Percentiles rank a stretch among this genome's conserved stretches.
Evolutionary conservation across 2,113 vertebrate genomes (phyloP).

Genomic region (Hypomesus transpacificus): DNA sequence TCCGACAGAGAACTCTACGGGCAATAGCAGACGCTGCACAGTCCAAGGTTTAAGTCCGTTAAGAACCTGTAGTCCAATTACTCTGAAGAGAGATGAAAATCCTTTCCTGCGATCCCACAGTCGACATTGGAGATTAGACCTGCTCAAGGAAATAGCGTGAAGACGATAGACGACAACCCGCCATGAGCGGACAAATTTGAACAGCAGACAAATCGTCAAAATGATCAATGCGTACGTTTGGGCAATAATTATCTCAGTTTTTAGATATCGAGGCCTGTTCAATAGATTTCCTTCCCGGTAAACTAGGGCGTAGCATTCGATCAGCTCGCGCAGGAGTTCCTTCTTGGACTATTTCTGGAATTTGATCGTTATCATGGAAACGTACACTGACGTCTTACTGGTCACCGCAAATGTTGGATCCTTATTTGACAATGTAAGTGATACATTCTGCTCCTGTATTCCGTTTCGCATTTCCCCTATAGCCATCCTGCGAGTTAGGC

Average conservation of each 20-base stretch:
- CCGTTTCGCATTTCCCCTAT: too few relatives aligned
- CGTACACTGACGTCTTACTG: slow-evolving; percentile 66
- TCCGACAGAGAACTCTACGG: slow-evolving; percentile 10
- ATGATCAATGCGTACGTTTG: slow-evolving; percentile 26
- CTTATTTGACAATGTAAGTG: slow-evolving; percentile 78
- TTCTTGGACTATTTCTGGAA: slow-evolving; percentile 36
- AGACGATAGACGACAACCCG: slow-evolving; percentile 28
- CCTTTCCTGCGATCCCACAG: slow-evolving; percentile 4
- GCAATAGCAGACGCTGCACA: slow-evolving; percentile 33
- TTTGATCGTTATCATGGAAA: slow-evolving; percentile 64
- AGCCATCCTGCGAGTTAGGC: too few relatives aligned
- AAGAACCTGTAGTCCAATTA: slow-evolving; percentile 62
- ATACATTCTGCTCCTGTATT: slow-evolving; percentile 1
- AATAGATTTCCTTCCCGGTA: not conserved
- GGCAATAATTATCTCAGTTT: not conserved
- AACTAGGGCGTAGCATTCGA: slow-evolving; percentile 19
- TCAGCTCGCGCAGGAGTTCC: slow-evolving; percentile 29
- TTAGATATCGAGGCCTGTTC: not conserved
- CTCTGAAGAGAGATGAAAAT: slow-evolving; percentile 35
- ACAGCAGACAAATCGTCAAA: slow-evolving; percentile 7
- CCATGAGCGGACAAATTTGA: slow-evolving; percentile 27
- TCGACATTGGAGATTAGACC: slow-evolving; percentile 35
- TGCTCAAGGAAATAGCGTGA: slow-evolving; percentile 11
- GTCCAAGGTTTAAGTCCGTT: slow-evolving; percentile 51
- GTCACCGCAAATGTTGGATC: slow-evolving; percentile 80